These are phyloP conservation scores for Orthosia incerta DNA, from an alignment of 2,888 invertebrate genomes.

Conservation along the genomic window DNA sequence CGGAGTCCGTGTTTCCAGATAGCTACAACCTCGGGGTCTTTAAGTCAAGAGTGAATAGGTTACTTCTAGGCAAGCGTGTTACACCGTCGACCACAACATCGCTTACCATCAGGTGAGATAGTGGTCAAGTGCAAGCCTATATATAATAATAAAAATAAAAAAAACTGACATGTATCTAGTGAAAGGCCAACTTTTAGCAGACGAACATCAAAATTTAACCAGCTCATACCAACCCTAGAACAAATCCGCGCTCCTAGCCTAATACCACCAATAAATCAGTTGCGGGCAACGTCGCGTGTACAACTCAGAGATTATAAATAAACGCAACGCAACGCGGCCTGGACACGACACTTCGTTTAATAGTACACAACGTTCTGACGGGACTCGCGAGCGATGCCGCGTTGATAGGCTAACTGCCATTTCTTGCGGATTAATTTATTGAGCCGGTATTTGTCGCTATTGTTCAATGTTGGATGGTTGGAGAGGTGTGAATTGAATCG, in stretches of 20 bases:
- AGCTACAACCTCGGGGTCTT: too few relatives aligned
- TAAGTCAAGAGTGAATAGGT: too few relatives aligned
- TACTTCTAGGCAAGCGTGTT: too few relatives aligned
- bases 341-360: constrained; percentile 65
- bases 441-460: constrained; percentile 61
- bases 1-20: too few relatives aligned
- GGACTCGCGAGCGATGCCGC: constrained; percentile 46
- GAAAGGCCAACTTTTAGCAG: neutral
- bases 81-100: too few relatives aligned
- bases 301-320: constrained; percentile 72
- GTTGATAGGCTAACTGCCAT: constrained; percentile 57
- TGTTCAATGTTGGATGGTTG: constrained; percentile 46
- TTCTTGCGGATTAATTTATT: constrained; percentile 54
- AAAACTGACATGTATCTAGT: neutral
- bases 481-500: constrained; percentile 43
- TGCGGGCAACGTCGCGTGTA: constrained; percentile 62
- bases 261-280: constrained; percentile 70
- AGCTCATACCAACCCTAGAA: constrained; percentile 12
- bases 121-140: too few relatives aligned
- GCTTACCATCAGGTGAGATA: too few relatives aligned
- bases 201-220: neutral
- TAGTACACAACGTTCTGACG: constrained; percentile 66
- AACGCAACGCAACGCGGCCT: constrained; percentile 68
- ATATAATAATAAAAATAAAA: too few relatives aligned
- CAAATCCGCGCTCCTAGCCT: constrained; percentile 61